Evolutionary conservation across 2,113 vertebrate genomes (phyloP).

Genomic region (Fukomys damarensis): DNA sequence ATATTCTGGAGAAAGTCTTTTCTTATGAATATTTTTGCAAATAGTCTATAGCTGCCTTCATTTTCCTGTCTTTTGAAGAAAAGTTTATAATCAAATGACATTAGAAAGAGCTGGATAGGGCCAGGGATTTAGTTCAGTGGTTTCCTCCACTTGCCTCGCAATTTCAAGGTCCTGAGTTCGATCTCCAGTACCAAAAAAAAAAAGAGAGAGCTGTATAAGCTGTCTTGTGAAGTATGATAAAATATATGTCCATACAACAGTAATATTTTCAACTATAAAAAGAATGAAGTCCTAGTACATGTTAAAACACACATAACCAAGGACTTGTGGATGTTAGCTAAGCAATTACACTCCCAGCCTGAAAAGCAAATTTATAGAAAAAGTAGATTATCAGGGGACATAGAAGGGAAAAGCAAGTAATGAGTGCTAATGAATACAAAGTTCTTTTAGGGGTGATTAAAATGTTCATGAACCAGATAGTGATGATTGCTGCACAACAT

Average conservation of each 20-base stretch:
- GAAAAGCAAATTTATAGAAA: not conserved
- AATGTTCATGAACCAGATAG: not conserved
- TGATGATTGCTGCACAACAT: not conserved
- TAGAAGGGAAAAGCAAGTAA: not conserved
- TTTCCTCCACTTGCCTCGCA: no score
- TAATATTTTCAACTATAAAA: conserved; percentile 32
- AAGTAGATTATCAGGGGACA: not conserved
- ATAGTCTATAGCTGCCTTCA: not conserved
- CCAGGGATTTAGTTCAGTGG: no score
- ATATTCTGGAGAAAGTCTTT: conserved; percentile 20
- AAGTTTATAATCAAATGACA: not conserved
- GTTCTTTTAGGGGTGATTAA: not conserved
- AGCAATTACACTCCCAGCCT: not conserved
- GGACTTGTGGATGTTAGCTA: not conserved
- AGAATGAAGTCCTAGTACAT: not conserved
- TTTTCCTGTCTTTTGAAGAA: conserved; percentile 3
- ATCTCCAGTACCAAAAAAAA: no score
- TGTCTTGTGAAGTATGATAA: not conserved
- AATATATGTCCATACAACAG: not conserved
- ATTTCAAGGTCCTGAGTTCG: no score
- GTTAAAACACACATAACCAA: not conserved
- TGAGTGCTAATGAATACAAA: not conserved
- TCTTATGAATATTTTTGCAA: not conserved
- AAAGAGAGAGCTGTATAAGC: not conserved
- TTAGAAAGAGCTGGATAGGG: not conserved